Percentiles rank a stretch among this genome's conserved stretches.
Evolutionary conservation across 1,140 invertebrate species (phyloP).

Genomic region (Aricia agestis): DNA sequence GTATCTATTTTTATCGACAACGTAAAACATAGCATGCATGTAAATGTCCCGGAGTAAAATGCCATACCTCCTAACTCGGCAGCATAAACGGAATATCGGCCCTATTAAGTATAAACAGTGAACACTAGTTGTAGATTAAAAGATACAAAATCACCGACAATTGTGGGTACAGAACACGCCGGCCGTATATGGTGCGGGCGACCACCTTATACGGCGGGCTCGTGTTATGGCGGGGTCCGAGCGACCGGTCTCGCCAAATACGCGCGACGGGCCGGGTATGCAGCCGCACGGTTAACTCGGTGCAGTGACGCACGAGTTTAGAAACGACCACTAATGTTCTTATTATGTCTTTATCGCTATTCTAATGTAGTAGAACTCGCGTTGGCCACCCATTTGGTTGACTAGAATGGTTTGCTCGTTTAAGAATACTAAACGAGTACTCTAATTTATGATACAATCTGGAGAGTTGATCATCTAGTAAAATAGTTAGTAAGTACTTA

Average conservation of each 20-base stretch:
- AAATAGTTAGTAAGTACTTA: too few relatives aligned
- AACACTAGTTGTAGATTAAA: conserved; percentile 29
- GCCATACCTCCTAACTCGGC: conserved; percentile 14
- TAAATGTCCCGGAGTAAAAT: conserved; percentile 18
- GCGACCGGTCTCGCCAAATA: conserved; percentile 44
- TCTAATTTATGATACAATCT: too few relatives aligned
- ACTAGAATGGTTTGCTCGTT: not conserved
- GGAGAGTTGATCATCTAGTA: too few relatives aligned
- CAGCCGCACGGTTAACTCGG: conserved; percentile 36
- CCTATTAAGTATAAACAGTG: conserved; percentile 33
- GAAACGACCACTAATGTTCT: conserved; percentile 30
- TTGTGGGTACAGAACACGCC: conserved; percentile 39
- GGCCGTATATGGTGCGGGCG: conserved; percentile 38
- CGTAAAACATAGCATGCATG: conserved; percentile 15
- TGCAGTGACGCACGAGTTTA: conserved; percentile 38
- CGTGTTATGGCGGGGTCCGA: conserved; percentile 26
- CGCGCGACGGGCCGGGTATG: conserved; percentile 32
- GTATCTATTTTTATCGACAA: conserved; percentile 8
- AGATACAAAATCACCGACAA: conserved; percentile 38
- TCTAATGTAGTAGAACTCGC: conserved; percentile 16
- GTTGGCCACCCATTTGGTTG: conserved; percentile 22
- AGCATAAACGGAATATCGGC: conserved; percentile 18
- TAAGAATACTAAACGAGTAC: not conserved
- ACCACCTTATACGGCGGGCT: conserved; percentile 39
- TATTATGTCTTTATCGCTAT: conserved; percentile 24